Evolutionary conservation across 2,113 vertebrate species (phyloP), one percentile per base, ranked within the genome.

Genomic region (Colinus virginianus): DNA sequence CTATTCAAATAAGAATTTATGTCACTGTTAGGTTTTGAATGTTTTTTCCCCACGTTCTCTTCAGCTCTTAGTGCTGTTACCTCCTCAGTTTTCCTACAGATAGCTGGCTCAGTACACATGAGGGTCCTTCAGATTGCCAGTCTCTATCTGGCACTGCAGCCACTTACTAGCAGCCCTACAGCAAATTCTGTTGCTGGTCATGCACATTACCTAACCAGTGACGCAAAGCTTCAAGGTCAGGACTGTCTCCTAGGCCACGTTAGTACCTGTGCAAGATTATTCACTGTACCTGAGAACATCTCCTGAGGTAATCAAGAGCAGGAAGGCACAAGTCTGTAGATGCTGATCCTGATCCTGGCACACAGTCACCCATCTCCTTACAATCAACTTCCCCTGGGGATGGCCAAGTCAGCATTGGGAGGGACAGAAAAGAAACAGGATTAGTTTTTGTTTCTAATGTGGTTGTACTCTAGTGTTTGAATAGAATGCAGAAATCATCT

Each of bases 261-360:
- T 45, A 18, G 9, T 48, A 72, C 26, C 74, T 59, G 22, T 18
- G 0, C 34, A 16, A 62, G 66, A 30, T 13, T 55, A 38, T n/a
- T 67, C 36, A 45, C 28, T 51, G 5, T 95, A 99, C 99, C 99
- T 99, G 99, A 8, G 99, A 99, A 95, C 99, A 99, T 84, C 98
- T 98, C 96, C 98, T 98, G 86, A 99, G 98, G 95, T 99, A 99
- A 96, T 99, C 98, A 63, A 99, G 98, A 1, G 99, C 99, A 0
- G 99, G 99, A 86, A 99, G 98, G 96, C 99, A 99, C 97, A 99
- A 98, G 94, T 99, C 99, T 40, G 99, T 99, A 94, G 99, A 98
- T 43, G 98, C 98, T 96, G 95, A 96, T 69, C 97, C 98, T 8
- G 98, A 98, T 67, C 95, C 97, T 0, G 98, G 97, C 69, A 98